Conservation (phyloP, 2,888 invertebrate species). For the Octodonta nipae region DNA sequence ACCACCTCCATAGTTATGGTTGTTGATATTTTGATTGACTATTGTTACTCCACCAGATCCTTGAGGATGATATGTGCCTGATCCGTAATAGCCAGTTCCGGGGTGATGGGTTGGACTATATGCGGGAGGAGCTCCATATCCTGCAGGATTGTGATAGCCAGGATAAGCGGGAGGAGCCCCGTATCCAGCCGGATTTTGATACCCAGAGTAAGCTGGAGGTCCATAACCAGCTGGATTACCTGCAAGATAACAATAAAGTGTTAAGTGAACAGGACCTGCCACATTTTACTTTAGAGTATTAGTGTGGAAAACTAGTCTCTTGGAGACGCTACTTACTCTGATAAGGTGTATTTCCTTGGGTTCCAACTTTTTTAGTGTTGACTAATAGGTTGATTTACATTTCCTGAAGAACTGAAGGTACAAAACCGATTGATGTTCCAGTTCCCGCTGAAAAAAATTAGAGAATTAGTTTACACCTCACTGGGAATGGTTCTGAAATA, state of each 20-base stretch:
- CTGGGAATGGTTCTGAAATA: too few relatives aligned
- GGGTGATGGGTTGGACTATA: constrained; percentile 11
- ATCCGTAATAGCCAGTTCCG: constrained; percentile 8
- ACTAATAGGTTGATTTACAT: too few relatives aligned
- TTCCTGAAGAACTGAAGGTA: too few relatives aligned
- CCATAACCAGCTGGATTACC: constrained; percentile 17
- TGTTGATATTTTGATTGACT: constrained; percentile 23
- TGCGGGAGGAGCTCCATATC: constrained; percentile 9
- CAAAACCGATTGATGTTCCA: too few relatives aligned
- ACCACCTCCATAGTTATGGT: constrained; percentile 18
- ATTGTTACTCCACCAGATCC: constrained; percentile 16
- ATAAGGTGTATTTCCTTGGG: constrained; percentile 7
- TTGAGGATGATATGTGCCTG: constrained; percentile 10
- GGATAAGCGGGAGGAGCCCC: constrained; percentile 19
- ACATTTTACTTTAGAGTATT: constrained; percentile 17
- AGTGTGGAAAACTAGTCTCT: too few relatives aligned
- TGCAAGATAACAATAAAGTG: constrained; percentile 9
- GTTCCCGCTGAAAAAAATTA: too few relatives aligned
- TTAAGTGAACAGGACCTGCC: constrained; percentile 13
- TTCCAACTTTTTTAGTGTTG: constrained; percentile 11
- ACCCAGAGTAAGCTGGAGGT: constrained; percentile 8
- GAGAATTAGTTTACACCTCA: too few relatives aligned
- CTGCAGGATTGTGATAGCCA: constrained; percentile 14
- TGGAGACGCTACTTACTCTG: background rate
- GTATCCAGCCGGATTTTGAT: constrained; percentile 13